A percentile compares a stretch with the other conserved stretches of the same genome.
phyloP scores from a whole-genome alignment of 2,113 vertebrate species.

The Garra rufa region DNA sequence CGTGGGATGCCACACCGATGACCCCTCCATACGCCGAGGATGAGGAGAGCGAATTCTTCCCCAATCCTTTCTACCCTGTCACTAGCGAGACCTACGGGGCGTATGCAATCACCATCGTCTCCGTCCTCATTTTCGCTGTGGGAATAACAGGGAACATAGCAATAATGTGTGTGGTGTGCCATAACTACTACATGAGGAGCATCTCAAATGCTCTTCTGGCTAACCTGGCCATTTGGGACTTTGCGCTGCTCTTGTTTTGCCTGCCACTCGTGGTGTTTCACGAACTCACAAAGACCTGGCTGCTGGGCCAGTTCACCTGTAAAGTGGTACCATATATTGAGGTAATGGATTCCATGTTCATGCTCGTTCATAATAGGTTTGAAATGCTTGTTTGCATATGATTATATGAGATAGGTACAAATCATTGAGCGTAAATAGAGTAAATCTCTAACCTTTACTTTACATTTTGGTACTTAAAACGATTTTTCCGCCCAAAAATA shows the following conservation, averaged over 20 bases:
- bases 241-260: slow-evolving; percentile 93
- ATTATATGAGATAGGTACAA: background rate
- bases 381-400: background rate
- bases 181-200: slow-evolving; percentile 99
- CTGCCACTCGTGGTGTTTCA: slow-evolving; percentile 95
- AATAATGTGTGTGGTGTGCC: slow-evolving; percentile 97
- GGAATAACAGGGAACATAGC: slow-evolving; percentile 94
- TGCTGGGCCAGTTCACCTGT: slow-evolving; percentile 95
- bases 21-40: slow-evolving; percentile 76
- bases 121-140: slow-evolving; percentile 89
- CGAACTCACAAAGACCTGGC: slow-evolving; percentile 95
- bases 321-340: slow-evolving; percentile 96
- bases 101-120: slow-evolving; percentile 90
- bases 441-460: background rate
- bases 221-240: slow-evolving; percentile 97
- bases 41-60: slow-evolving; percentile 76
- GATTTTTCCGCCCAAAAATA: background rate
- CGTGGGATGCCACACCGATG: slow-evolving; percentile 78
- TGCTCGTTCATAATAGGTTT: background rate
- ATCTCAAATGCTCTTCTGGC: slow-evolving; percentile 97
- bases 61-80: slow-evolving; percentile 95
- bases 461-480: background rate
- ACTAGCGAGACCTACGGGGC: slow-evolving; percentile 92
- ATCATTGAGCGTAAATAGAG: too few relatives aligned
- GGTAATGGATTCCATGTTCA: slow-evolving; percentile 74